Base-by-base conservation (phyloP, 2,888 invertebrate genomes). In the Trypoxylon attenuatum region DNA sequence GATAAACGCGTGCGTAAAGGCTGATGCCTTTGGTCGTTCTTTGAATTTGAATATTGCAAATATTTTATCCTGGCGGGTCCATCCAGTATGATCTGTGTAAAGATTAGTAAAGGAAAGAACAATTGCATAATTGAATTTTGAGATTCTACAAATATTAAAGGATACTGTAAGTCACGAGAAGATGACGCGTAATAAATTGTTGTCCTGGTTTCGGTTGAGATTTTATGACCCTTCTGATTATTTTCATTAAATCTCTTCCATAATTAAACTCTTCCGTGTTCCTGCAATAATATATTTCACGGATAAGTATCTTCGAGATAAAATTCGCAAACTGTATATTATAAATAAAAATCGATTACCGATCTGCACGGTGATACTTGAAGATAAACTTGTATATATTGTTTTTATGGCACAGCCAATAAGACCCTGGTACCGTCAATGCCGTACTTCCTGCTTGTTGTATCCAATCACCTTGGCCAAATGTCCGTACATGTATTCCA, bases 401-500 rank as follows among this genome's bases (percentile, higher is more conserved):
- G 25, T 82, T 82, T 53, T 84, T 86, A 51, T 85, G 81, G 55
- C 84, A 86, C 23, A 86, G 58, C 87, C 87, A 87, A 29, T 87
- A 86, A 61, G 87, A 84, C 1, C 87, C 86, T 43, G 87, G 87
- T 4, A 87, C 77, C 13, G 77, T 83, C 78, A 86, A 62, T 59
- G 71, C 29, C 41, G 81, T 71, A 27, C 80, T 82, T 62, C 82
- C 78, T 53, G 77, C 73, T 58, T 76, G 70, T 47, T 84, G 72
- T 76, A 79, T 55, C 83, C 83, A 82, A 86, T 83, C 72, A 81
- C 80, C 57, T 67, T 80, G 72, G 80, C 83, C 80, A 87, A 79
- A 27, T 71, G 83, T 64, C 62, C 80, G 83, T 86, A 87, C 78
- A 87, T 84, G 77, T 85, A 86, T 82, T 84, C 87, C 84, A 87